Evolutionary conservation across 2,797 vertebrate genomes (phyloP), one percentile per base, ranked within the genome.

Genomic region (Coregonus ussuriensis): DNA sequence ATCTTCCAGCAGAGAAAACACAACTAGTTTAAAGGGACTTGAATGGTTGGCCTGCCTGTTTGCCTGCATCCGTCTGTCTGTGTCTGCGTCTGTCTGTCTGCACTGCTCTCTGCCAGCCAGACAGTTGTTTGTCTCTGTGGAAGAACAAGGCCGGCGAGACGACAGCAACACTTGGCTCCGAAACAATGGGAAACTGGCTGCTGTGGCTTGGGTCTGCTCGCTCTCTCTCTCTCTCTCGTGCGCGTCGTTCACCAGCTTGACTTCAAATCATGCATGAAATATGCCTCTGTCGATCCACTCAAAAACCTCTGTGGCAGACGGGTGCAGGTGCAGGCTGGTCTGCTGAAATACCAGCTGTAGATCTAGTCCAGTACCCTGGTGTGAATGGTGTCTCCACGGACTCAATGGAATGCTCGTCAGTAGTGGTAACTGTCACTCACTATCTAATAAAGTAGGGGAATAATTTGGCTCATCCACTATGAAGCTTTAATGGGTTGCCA

Each of bases 181-280:
- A 87, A 77, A 75, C 31, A n/a, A 53, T 53, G 2, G 52, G 52
- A 53, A 14, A 54, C 53, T 54, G 4, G 53, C 16, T 63, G 35
- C 52, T 47, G 16, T 54, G 62, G 77, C 72, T 81, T 80, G 47
- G 56, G 33, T 53, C 6, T 4, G 4, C 21, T 21, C 21, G 21
- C 21, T 21, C 21, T 21, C 21, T 21, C 53, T 47, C 41, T 47
- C 41, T 41, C 37, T 9, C 41, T 9, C 41, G 7, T 47, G 41
- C 7, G 7, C 41, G 74, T 83, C 25, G 74, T 86, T 91, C 84
- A 77, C 83, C 84, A 78, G 83, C 79, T 79, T 82, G 81, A 80
- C 81, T 87, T 87, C 83, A 83, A 85, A 85, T 77, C 84, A 85
- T 86, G 86, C 87, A 76, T 86, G 83, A 88, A 89, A 90, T 85